These are phyloP conservation scores for Glandiceps talaboti DNA, from an alignment of 53 echinoderm and acorn worm species.

Conservation along the genomic window DNA sequence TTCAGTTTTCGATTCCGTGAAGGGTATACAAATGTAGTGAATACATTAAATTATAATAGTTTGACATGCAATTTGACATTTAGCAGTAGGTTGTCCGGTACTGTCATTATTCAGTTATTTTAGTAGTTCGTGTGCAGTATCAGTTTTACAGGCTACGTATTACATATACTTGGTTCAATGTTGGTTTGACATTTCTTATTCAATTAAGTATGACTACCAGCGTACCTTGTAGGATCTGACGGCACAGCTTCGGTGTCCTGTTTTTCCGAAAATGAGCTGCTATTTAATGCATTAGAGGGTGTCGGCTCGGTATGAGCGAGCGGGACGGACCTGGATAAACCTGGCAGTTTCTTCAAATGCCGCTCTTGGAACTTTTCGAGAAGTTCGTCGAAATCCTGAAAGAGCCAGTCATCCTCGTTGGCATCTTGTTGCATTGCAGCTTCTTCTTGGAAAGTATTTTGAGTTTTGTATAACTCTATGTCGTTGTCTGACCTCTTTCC, in stretches of 20 bases:
- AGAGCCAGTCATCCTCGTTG: background rate
- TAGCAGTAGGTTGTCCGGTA: background rate
- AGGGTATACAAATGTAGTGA: background rate
- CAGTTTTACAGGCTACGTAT: background rate
- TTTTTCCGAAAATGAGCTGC: background rate
- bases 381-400: background rate
- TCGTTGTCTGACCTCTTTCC: background rate
- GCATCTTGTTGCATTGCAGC: background rate
- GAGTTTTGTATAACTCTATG: background rate
- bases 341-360: background rate
- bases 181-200: background rate
- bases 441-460: background rate
- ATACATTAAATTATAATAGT: background rate
- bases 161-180: background rate
- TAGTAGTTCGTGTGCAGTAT: background rate
- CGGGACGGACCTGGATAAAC: background rate
- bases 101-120: background rate
- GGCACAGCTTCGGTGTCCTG: background rate
- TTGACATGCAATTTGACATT: background rate
- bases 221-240: background rate
- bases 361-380: background rate
- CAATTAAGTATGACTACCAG: background rate
- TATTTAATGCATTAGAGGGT: background rate
- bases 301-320: constrained; percentile 1
- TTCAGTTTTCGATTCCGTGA: background rate